Base-by-base conservation (phyloP, 1,140 invertebrate genomes). In the Tetragnatha versicolor region DNA sequence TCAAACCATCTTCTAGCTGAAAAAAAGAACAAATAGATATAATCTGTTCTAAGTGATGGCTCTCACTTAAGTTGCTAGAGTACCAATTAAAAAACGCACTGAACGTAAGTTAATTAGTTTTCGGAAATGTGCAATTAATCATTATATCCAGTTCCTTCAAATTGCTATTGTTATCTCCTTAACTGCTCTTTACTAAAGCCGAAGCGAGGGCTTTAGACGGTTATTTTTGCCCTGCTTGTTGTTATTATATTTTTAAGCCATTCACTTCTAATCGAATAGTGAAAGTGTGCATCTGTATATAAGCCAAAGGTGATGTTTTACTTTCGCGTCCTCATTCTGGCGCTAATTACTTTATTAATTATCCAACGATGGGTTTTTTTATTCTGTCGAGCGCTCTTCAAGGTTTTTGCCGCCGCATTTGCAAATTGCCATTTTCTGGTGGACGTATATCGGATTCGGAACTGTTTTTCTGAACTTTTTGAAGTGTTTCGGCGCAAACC, bases 61-160 rank as follows among this genome's bases (percentile, higher is more conserved):
- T n/a, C n/a, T n/a, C n/a, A n/a, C n/a, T n/a, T n/a, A n/a, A n/a
- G n/a, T n/a, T n/a, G n/a, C n/a, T n/a, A n/a, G n/a, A n/a, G n/a
- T n/a, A n/a, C n/a, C n/a, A n/a, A n/a, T n/a, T n/a, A n/a, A n/a
- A n/a, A n/a, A n/a, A n/a, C n/a, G n/a, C n/a, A n/a, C n/a, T n/a
- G n/a, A n/a, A n/a, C n/a, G n/a, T n/a, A n/a, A n/a, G n/a, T 65
- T 65, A 65, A 65, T 65, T 45, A 65, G 25, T 42, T 42, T 25
- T 29, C 7, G 27, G 61, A 42, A 31, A 12, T 65, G 37, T 14
- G 37, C 61, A 65, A 42, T 65, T 65, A 65, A 65, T 65, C 61
- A 65, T 65, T 25, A 42, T 65, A 20, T 47, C 12, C 20, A 17
- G 12, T 22, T 65, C 42, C 20, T 42, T 35, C 10, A 45, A 29